Percentiles rank a stretch among this genome's conserved stretches.
phyloP scores from a whole-genome alignment of 2,113 vertebrate genomes.

The Apteryx owenii region DNA sequence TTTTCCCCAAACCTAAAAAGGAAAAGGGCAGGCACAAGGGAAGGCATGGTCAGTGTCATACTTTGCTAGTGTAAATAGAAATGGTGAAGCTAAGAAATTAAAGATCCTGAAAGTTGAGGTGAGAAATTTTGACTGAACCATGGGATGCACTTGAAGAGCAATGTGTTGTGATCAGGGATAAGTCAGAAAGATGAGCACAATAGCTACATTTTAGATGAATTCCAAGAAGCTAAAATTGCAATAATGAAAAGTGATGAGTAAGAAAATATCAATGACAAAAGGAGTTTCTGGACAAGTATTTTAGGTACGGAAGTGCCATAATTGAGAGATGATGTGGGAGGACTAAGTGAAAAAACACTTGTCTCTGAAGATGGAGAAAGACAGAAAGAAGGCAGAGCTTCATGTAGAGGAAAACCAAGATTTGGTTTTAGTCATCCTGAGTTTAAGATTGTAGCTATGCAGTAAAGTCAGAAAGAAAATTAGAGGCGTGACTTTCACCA shows the following conservation, averaged over 20 bases:
- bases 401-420: not conserved
- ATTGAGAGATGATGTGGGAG: not conserved
- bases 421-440: not conserved
- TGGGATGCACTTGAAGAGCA: not conserved
- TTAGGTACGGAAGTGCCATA: not conserved
- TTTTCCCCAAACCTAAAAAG: not conserved
- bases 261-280: not conserved
- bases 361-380: not conserved
- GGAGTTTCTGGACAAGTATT: accelerated
- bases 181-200: not conserved
- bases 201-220: not conserved
- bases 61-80: not conserved
- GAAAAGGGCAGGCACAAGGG: not conserved
- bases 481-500: not conserved
- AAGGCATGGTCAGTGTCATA: not conserved
- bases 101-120: not conserved
- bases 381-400: not conserved
- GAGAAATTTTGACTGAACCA: not conserved
- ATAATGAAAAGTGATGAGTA: not conserved
- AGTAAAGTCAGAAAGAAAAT: not conserved
- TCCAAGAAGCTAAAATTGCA: not conserved
- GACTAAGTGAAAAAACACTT: not conserved
- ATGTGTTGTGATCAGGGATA: not conserved
- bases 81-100: not conserved
- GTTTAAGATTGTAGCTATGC: not conserved